phyloP scores from a whole-genome alignment of 2,888 invertebrate genomes.

The Invenusta paracnida region DNA sequence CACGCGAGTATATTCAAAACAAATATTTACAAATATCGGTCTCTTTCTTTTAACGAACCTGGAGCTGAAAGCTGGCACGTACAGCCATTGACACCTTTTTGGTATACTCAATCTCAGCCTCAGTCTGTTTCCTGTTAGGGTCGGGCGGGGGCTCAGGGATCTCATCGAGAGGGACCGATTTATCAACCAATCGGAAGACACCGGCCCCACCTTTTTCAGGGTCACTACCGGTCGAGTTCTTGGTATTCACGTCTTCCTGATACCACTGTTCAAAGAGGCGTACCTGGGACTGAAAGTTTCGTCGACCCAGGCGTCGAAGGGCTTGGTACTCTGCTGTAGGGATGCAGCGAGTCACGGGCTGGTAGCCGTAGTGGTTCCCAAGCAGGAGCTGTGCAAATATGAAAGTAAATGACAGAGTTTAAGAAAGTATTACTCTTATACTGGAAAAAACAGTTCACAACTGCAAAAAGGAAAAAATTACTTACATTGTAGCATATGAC shows the following conservation, averaged over 20 bases:
- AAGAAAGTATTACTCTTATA: too few relatives aligned
- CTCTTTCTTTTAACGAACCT: too few relatives aligned
- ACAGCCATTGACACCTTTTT: background rate
- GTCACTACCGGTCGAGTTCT: too few relatives aligned
- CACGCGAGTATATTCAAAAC: too few relatives aligned
- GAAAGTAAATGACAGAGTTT: too few relatives aligned
- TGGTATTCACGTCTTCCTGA: background rate
- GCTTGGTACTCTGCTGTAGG: background rate
- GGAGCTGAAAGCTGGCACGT: too few relatives aligned
- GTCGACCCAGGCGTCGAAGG: background rate
- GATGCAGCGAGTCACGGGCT: background rate
- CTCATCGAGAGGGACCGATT: background rate
- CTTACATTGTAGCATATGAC: too few relatives aligned
- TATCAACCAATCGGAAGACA: background rate
- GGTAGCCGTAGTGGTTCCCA: constrained; percentile 13
- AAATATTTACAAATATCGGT: too few relatives aligned
- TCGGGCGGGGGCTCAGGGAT: background rate
- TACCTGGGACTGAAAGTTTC: background rate
- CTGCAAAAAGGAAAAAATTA: too few relatives aligned
- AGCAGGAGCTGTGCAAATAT: background rate
- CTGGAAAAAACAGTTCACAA: too few relatives aligned
- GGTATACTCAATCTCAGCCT: background rate
- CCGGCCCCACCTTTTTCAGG: too few relatives aligned
- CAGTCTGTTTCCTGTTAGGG: background rate
- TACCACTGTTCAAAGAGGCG: constrained; percentile 5